phyloP scores from a whole-genome alignment of 2,888 invertebrate species.

The Blastobasis lacticolella region DNA sequence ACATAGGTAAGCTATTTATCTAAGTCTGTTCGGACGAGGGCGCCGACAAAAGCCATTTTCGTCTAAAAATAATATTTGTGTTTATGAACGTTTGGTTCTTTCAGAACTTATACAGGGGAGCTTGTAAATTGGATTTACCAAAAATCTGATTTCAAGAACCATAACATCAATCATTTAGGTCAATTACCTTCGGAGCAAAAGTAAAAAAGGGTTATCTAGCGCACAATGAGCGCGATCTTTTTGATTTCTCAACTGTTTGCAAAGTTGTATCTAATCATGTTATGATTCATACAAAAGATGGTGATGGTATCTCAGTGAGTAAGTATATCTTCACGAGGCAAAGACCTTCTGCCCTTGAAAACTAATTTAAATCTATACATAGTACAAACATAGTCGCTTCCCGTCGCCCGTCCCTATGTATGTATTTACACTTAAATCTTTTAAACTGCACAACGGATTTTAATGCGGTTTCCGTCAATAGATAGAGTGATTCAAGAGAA shows the following conservation, averaged over 20 bases:
- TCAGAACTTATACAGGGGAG: no score
- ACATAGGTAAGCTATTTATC: no score
- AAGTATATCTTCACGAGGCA: slow-evolving; percentile 15
- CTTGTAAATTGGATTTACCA: no score
- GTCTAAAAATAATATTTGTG: no score
- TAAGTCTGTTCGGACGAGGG: no score
- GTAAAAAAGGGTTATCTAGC: slow-evolving; percentile 1
- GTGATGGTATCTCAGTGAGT: slow-evolving; percentile 13
- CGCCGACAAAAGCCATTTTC: no score
- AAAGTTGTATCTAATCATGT: slow-evolving; percentile 21
- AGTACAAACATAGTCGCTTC: no score
- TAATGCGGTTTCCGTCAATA: slow-evolving; percentile 3
- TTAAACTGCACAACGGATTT: slow-evolving; percentile 2
- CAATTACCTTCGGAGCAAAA: background rate
- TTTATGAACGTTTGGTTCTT: no score
- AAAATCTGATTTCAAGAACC: no score
- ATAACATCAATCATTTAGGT: no score
- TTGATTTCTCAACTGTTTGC: slow-evolving; percentile 4
- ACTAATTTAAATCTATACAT: background rate
- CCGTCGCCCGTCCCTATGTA: no score
- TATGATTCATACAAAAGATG: slow-evolving; percentile 25
- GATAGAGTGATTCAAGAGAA: background rate
- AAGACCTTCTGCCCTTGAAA: slow-evolving; percentile 29
- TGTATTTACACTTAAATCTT: slow-evolving; percentile 5
- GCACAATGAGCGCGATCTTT: slow-evolving; percentile 7